phyloP scores from a whole-genome alignment of 1,140 invertebrate genomes.

The Ectropis grisescens region DNA sequence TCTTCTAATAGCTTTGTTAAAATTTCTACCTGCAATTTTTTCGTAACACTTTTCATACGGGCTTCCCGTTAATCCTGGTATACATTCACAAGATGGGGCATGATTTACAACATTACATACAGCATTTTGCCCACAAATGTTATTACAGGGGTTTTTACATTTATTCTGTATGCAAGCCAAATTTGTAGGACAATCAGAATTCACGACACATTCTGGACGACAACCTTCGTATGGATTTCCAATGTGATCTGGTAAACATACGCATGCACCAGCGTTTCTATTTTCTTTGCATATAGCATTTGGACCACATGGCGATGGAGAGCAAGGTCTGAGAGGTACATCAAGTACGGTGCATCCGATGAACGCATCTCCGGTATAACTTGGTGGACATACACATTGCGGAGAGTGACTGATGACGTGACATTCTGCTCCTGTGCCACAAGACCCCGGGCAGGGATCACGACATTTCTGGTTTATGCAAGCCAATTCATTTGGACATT shows the following conservation, averaged over 20 bases:
- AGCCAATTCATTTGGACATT: slow-evolving; percentile 79
- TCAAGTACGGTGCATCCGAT: slow-evolving; percentile 67
- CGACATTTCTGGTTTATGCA: slow-evolving; percentile 81
- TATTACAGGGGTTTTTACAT: slow-evolving; percentile 78
- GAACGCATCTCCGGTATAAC: slow-evolving; percentile 75
- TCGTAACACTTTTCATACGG: slow-evolving; percentile 65
- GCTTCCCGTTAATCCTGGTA: slow-evolving; percentile 71
- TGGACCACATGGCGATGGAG: slow-evolving; percentile 78
- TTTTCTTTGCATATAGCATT: slow-evolving; percentile 76
- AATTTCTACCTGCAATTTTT: slow-evolving; percentile 3
- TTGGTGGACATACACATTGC: slow-evolving; percentile 74
- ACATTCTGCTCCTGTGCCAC: slow-evolving; percentile 78
- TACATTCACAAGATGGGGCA: slow-evolving; percentile 70
- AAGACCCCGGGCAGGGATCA: slow-evolving; percentile 82
- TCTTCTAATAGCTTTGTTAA: too few species aligned
- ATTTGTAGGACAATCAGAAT: slow-evolving; percentile 73
- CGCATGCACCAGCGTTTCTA: slow-evolving; percentile 73
- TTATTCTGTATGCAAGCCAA: slow-evolving; percentile 73
- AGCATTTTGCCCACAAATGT: slow-evolving; percentile 75
- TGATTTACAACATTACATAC: slow-evolving; percentile 74
- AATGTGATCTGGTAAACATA: slow-evolving; percentile 74
- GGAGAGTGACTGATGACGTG: slow-evolving; percentile 77
- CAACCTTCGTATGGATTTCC: slow-evolving; percentile 77
- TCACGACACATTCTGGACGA: slow-evolving; percentile 76
- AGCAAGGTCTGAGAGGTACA: slow-evolving; percentile 69